Percentiles rank a stretch among this genome's conserved stretches.
phyloP scores from a whole-genome alignment of 2,797 vertebrate genomes.

The Acridotheres tristis region DNA sequence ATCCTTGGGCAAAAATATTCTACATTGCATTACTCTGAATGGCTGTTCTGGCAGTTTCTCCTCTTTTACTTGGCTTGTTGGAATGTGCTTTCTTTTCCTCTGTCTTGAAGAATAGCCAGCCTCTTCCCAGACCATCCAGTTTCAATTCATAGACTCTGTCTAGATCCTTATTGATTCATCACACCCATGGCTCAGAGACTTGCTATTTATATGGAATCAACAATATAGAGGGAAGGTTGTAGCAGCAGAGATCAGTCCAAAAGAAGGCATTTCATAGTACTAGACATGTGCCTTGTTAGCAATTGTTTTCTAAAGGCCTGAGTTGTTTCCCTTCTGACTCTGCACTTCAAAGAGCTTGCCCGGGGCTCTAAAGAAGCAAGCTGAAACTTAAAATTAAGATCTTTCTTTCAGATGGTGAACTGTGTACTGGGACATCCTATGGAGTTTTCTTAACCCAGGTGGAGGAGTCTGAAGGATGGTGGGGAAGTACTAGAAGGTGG shows the following conservation, averaged over 20 bases:
- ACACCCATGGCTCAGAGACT: conserved; percentile 31
- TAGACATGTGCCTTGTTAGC: conserved; percentile 41
- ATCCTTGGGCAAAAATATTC: background rate
- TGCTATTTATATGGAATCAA: conserved; percentile 52
- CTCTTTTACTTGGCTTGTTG: background rate
- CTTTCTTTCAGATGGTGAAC: conserved; percentile 3
- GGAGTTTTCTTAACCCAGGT: background rate
- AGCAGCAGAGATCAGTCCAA: conserved; percentile 25
- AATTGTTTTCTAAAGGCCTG: conserved; percentile 24
- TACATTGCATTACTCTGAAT: background rate
- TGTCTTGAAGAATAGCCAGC: background rate
- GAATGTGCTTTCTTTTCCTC: background rate
- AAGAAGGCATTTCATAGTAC: conserved; percentile 41
- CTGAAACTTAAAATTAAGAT: conserved; percentile 49
- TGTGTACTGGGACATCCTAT: background rate
- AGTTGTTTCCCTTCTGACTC: conserved; percentile 32
- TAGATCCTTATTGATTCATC: conserved; percentile 61
- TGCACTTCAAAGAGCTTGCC: conserved; percentile 59
- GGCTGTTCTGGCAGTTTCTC: background rate
- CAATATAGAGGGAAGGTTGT: conserved; percentile 28
- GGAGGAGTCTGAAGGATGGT: background rate
- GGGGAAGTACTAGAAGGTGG: background rate
- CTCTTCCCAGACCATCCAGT: conserved; percentile 10
- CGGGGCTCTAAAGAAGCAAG: conserved; percentile 28
- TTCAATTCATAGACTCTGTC: conserved; percentile 38